Percentiles rank a stretch among this genome's conserved stretches.
Conservation (phyloP, 2,888 invertebrate species). For the Beris chalybata region DNA sequence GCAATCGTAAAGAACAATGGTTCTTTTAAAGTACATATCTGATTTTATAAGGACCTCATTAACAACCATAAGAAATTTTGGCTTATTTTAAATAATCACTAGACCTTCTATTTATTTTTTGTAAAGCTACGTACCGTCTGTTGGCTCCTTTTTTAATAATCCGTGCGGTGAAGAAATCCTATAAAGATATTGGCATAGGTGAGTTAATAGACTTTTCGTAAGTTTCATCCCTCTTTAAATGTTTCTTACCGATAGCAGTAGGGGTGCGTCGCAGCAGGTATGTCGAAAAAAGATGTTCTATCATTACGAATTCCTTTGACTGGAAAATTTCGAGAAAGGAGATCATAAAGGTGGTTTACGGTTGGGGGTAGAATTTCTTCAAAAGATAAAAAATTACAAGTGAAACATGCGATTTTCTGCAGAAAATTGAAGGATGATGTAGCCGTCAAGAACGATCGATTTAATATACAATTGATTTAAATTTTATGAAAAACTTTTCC, state of each 20-base stretch:
- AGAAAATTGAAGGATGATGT: neutral
- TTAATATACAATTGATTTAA: too few species aligned
- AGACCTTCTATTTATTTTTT: too few species aligned
- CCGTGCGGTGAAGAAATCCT: constrained; percentile 32
- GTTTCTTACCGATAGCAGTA: constrained; percentile 55
- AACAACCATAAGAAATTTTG: neutral
- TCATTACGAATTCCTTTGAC: constrained; percentile 57
- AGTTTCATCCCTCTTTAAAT: constrained; percentile 2
- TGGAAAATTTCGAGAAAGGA: constrained; percentile 39
- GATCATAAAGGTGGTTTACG: constrained; percentile 20
- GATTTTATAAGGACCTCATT: neutral
- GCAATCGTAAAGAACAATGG: neutral
- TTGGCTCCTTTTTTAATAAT: constrained; percentile 33
- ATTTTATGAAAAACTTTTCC: too few species aligned
- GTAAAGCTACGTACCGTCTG: constrained; percentile 30
- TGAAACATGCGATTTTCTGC: neutral
- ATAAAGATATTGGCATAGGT: constrained; percentile 20
- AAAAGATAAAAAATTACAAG: constrained; percentile 31
- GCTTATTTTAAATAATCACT: too few species aligned
- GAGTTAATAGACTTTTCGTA: constrained; percentile 27
- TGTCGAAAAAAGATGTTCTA: constrained; percentile 57
- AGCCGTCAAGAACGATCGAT: neutral
- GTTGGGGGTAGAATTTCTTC: constrained; percentile 22
- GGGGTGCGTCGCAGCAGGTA: constrained; percentile 57
- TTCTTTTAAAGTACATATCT: neutral